phyloP scores from a whole-genome alignment of 64 coral and sea anemone species.

The Pachyseris speciosa region DNA sequence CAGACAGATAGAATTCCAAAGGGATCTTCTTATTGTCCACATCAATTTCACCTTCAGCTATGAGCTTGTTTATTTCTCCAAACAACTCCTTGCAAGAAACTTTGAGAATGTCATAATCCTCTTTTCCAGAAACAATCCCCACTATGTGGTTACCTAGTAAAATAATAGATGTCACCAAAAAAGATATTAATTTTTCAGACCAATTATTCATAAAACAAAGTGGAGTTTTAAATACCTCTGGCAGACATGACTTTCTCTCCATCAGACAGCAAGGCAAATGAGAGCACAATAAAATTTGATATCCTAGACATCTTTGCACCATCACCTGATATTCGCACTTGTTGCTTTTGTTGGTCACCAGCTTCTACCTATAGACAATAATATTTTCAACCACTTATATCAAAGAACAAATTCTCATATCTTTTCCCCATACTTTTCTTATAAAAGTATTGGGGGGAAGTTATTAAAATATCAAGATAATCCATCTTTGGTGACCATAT shows the following conservation, averaged over 20 bases:
- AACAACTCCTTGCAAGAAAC: constrained; percentile 21
- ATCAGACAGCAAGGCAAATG: constrained; percentile 50
- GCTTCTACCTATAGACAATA: background rate
- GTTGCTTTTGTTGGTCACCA: constrained; percentile 5
- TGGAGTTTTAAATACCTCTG: background rate
- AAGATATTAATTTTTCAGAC: background rate
- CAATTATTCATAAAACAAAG: background rate
- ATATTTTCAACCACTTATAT: no score
- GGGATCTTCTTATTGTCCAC: constrained; percentile 19
- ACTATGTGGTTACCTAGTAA: constrained; percentile 33
- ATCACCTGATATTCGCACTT: constrained; percentile 4
- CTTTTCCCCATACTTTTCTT: no score
- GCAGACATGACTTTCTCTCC: constrained; percentile 57
- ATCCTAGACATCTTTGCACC: constrained; percentile 55
- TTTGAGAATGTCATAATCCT: constrained; percentile 6
- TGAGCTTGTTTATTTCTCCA: constrained; percentile 9
- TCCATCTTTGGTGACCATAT: no score
- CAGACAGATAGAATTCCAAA: constrained; percentile 31
- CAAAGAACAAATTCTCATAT: no score
- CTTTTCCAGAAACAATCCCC: constrained; percentile 21
- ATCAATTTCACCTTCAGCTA: background rate
- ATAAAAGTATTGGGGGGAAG: no score
- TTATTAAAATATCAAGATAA: no score
- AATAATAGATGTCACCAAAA: background rate
- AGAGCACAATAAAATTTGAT: constrained; percentile 38